phyloP scores from a whole-genome alignment of 2,797 vertebrate species.

The Acestrorhynchus altus region DNA sequence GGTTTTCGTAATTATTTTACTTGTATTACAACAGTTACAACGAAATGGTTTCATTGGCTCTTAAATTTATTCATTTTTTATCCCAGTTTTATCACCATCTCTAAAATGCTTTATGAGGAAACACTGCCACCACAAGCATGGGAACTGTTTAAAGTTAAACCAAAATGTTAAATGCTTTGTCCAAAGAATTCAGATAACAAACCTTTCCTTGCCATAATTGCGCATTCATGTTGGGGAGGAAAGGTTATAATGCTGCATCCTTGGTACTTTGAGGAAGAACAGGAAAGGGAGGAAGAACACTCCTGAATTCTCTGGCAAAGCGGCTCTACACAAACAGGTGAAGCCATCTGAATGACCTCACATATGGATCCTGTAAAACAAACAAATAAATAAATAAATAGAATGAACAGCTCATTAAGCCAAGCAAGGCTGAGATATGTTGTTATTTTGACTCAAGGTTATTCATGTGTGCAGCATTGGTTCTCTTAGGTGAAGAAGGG shows the following conservation, averaged over 20 bases:
- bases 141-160: slow-evolving; percentile 21
- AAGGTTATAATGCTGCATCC: slow-evolving; percentile 14
- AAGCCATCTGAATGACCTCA: slow-evolving; percentile 34
- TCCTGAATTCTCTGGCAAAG: slow-evolving; percentile 40
- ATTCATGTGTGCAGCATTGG: slow-evolving; percentile 1
- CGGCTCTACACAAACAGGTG: slow-evolving; percentile 23
- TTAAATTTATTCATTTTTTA: neutral
- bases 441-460: neutral
- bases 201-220: slow-evolving; percentile 11
- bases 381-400: slow-evolving; percentile 26
- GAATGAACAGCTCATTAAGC: slow-evolving; percentile 13
- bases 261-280: slow-evolving; percentile 35
- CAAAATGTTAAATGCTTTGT: slow-evolving; percentile 32
- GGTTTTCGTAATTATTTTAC: neutral
- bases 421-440: neutral
- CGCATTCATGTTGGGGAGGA: slow-evolving; percentile 23
- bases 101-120: slow-evolving; percentile 11
- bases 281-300: slow-evolving; percentile 27
- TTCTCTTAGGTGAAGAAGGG: neutral
- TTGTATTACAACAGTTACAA: slow-evolving; percentile 15
- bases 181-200: slow-evolving; percentile 24
- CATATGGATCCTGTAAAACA: slow-evolving; percentile 18
- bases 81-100: slow-evolving; percentile 6
- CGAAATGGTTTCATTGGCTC: neutral
- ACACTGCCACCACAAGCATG: neutral